Percentiles rank a stretch among this genome's conserved stretches.
Evolutionary conservation across 2,888 invertebrate genomes (phyloP).

Genomic region (Andrena chrysosceles): DNA sequence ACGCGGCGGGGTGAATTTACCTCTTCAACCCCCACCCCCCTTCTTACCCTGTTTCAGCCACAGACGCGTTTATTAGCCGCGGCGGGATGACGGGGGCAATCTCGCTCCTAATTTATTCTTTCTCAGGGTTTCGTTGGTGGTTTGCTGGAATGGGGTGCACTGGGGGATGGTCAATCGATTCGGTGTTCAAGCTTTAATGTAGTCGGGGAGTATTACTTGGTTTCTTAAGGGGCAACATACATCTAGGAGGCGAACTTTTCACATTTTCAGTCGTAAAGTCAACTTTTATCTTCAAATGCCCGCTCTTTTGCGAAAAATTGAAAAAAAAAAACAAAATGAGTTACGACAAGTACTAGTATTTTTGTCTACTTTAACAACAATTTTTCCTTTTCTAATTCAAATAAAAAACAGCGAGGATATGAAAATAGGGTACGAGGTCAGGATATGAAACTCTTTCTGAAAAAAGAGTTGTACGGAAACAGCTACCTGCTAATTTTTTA

Average conservation of each 20-base stretch:
- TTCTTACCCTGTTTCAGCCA: neutral
- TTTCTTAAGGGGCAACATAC: neutral
- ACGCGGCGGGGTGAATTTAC: conserved; percentile 45
- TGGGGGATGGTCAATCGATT: neutral
- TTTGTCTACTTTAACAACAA: too few species aligned
- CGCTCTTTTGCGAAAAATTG: too few species aligned
- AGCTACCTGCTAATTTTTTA: too few species aligned
- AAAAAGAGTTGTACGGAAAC: too few species aligned
- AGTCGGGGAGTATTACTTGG: neutral
- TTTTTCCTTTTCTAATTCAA: too few species aligned
- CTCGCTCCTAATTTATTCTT: conserved; percentile 40
- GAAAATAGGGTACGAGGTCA: too few species aligned
- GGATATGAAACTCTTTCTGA: too few species aligned
- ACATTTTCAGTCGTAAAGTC: too few species aligned
- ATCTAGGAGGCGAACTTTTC: neutral
- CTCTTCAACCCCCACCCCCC: neutral
- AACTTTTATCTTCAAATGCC: too few species aligned
- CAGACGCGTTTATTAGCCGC: conserved; percentile 37
- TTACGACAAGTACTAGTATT: too few species aligned
- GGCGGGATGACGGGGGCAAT: neutral
- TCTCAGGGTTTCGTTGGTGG: neutral
- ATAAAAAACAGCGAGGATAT: too few species aligned
- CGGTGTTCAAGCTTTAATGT: neutral
- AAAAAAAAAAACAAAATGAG: too few species aligned
- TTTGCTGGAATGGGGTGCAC: neutral